These are phyloP conservation scores for Calephelis perditalis DNA, from an alignment of 2,888 invertebrate species.

Conservation along the genomic window DNA sequence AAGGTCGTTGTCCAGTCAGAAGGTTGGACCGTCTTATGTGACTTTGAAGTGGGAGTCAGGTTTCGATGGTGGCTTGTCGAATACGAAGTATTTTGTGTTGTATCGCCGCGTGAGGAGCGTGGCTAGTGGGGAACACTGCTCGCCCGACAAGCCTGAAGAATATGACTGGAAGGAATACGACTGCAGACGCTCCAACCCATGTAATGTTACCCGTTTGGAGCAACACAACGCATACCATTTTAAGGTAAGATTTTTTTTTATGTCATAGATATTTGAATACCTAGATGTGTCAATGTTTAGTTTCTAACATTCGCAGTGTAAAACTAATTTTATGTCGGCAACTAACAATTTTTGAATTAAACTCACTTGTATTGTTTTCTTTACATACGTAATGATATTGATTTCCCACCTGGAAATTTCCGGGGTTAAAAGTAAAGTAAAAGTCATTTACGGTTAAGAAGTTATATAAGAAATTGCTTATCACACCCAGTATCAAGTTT, in stretches of 20 bases:
- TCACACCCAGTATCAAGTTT: no score
- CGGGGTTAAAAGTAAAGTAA: no score
- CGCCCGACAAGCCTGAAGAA: slow-evolving; percentile 58
- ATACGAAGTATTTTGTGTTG: slow-evolving; percentile 92
- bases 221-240: slow-evolving; percentile 92
- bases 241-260: slow-evolving; percentile 77
- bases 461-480: no score
- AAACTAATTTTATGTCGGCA: background rate
- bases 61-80: slow-evolving; percentile 92
- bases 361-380: no score
- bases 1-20: slow-evolving; percentile 82
- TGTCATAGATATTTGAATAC: no score
- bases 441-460: no score
- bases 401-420: no score
- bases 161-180: slow-evolving; percentile 90
- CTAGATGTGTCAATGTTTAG: background rate
- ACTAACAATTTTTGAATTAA: no score
- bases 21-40: slow-evolving; percentile 88
- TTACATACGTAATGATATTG: no score
- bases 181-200: slow-evolving; percentile 91
- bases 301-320: background rate
- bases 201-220: slow-evolving; percentile 90
- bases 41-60: slow-evolving; percentile 92
- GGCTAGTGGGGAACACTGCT: slow-evolving; percentile 48
- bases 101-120: slow-evolving; percentile 84